Percentiles rank a stretch among this genome's conserved stretches.
Evolutionary conservation across 1,140 invertebrate species (phyloP).

Genomic region (Neodiprion pinetum): DNA sequence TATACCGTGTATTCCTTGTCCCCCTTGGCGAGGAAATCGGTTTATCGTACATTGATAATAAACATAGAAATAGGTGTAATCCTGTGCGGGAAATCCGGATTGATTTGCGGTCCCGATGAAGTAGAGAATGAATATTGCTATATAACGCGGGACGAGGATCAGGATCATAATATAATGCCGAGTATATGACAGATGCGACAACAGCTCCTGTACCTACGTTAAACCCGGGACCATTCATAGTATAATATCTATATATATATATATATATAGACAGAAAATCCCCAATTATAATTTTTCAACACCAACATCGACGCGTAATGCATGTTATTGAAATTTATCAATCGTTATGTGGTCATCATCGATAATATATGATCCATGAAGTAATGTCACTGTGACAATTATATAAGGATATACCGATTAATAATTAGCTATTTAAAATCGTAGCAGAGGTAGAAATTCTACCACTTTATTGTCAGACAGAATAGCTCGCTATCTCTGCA

Average conservation of each 20-base stretch:
- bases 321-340: slow-evolving; percentile 28
- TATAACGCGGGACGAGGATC: background rate
- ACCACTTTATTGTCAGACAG: no score
- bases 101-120: background rate
- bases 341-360: slow-evolving; percentile 5
- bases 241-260: slow-evolving; percentile 3
- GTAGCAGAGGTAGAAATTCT: no score
- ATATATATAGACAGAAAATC: slow-evolving; percentile 1
- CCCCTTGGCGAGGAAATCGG: no score
- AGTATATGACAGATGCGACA: slow-evolving; percentile 43
- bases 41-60: background rate
- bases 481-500: no score
- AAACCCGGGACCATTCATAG: background rate
- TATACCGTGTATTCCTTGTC: no score
- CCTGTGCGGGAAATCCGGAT: background rate
- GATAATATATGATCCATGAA: no score
- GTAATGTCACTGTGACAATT: no score
- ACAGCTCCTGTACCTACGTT: slow-evolving; percentile 28
- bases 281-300: slow-evolving; percentile 12
- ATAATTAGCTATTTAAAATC: no score
- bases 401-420: no score
- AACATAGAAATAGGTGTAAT: background rate
- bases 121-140: no score
- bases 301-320: slow-evolving; percentile 21
- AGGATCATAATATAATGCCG: slow-evolving; percentile 45